Conservation (phyloP, 2,113 vertebrate genomes). For the Caretta caretta region DNA sequence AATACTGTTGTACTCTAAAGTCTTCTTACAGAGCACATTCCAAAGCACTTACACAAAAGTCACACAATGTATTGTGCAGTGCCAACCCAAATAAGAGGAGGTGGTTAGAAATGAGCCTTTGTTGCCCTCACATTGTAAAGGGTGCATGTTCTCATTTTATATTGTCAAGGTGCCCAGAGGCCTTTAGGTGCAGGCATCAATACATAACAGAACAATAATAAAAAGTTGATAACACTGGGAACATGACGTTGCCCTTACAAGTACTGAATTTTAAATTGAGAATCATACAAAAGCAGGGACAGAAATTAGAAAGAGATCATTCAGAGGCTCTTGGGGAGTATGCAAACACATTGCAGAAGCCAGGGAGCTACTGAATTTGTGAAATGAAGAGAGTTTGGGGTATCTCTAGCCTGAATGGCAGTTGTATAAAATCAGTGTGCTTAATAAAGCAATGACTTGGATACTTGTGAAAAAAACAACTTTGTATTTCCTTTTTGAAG, state of each 20-base stretch:
- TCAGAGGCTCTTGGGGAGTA: not conserved
- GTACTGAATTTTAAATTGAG: not conserved
- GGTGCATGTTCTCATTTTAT: not conserved
- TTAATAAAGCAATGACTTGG: not conserved
- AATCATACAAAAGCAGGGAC: not conserved
- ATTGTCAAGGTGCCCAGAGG: not conserved
- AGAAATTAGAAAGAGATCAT: not conserved
- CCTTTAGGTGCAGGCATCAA: not conserved
- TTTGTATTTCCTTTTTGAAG: not conserved
- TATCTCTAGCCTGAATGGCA: not conserved
- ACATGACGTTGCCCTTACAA: not conserved
- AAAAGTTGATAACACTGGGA: not conserved
- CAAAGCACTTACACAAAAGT: not conserved
- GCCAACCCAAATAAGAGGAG: not conserved
- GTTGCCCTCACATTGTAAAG: not conserved
- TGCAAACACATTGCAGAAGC: not conserved
- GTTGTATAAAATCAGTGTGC: not conserved
- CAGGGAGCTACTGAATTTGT: not conserved
- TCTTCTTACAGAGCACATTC: not conserved
- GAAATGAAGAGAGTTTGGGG: not conserved
- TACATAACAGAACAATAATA: not conserved
- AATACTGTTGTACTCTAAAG: not conserved
- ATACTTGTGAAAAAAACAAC: not conserved
- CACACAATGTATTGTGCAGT: fast-evolving
- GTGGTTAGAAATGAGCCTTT: not conserved